phyloP scores from a whole-genome alignment of 1,140 invertebrate species.

The Platorchestia sp. region DNA sequence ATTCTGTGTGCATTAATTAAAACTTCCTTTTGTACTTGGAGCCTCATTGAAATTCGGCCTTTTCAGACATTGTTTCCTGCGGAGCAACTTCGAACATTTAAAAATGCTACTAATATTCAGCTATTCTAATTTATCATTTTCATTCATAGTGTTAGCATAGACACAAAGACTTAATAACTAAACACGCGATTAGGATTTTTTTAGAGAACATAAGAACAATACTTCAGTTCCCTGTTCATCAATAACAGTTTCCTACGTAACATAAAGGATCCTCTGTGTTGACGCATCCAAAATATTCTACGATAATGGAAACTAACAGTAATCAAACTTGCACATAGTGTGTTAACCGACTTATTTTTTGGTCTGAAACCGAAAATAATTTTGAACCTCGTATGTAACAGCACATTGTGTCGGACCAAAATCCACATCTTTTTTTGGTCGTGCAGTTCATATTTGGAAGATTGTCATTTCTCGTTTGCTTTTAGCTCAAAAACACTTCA shows the following conservation, averaged over 20 bases:
- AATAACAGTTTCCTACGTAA: too few relatives aligned
- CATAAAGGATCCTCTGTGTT: too few relatives aligned
- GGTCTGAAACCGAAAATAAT: background rate
- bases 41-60: background rate
- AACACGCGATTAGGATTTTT: too few relatives aligned
- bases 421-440: background rate
- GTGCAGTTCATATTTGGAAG: background rate
- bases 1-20: background rate
- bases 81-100: background rate
- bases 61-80: background rate
- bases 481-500: background rate
- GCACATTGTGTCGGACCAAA: background rate
- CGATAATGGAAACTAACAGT: too few relatives aligned
- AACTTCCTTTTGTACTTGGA: background rate
- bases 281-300: too few relatives aligned
- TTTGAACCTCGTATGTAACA: background rate
- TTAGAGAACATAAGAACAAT: too few relatives aligned
- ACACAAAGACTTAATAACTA: too few relatives aligned
- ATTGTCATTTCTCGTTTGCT: too few relatives aligned
- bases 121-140: background rate
- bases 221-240: too few relatives aligned
- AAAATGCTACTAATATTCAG: background rate
- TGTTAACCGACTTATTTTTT: too few relatives aligned
- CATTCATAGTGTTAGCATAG: background rate
- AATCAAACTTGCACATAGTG: too few relatives aligned